Evolutionary conservation across 2,888 invertebrate species (phyloP), one percentile per base, ranked within the genome.

Genomic region (Athalia cordata): DNA sequence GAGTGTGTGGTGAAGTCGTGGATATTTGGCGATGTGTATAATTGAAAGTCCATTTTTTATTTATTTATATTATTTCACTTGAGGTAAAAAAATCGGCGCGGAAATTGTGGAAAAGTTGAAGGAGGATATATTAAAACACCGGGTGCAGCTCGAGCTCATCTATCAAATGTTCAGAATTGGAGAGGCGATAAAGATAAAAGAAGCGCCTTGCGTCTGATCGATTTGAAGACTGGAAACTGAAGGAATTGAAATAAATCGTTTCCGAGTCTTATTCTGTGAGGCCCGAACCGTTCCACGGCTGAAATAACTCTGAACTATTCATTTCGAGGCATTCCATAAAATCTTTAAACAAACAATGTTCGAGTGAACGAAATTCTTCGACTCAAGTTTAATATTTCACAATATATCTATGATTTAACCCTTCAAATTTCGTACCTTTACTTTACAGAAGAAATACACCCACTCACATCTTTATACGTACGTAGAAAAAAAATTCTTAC

Each of bases 121-220:
- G 59, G 47, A 13, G 15, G 59, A 47, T 45, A 59, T 72, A 72
- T 72, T 72, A 59, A 72, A 72, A 72, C 59, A 47, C 72, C 59
- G 59, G 59, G 47, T 72, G 45, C 64, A 43, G 64, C 57, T 57
- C 52, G 45, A 55, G 72, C 57, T 72, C 72, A 72, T 72, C 59
- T 59, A 72, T 59, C 72, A 72, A 72, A 13, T 13, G 5, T 59
- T 59, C 59, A 47, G 72, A 59, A 57, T 45, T 47, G 59, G 29
- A 59, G 59, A 72, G 72, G 59, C 59, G 72, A 59, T 45, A 72
- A 59, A 72, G 72, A 72, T 72, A 70, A 70, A 70, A 72, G 57
- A 72, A 72, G 47, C 59, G 72, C 52, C 29, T 29, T 29, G 29
- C n/a, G 47, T 59, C 57, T 72, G 72, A 72, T 72, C 57, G 59